phyloP scores from a whole-genome alignment of 2,888 invertebrate genomes.

The Neuroscelio doddi region DNA sequence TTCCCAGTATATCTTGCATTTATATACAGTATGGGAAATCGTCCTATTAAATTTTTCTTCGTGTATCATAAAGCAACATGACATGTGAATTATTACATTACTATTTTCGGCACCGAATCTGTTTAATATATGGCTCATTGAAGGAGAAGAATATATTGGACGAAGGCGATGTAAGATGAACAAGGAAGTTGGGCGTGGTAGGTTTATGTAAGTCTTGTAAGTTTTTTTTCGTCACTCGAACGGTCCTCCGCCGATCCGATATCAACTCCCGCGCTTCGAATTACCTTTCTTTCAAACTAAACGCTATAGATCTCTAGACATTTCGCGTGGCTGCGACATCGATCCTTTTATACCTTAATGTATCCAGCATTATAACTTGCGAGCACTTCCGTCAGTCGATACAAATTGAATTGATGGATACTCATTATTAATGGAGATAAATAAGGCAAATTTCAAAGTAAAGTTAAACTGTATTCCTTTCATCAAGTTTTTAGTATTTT shows the following conservation, averaged over 20 bases:
- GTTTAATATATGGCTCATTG: constrained; percentile 8
- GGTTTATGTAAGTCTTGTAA: constrained; percentile 68
- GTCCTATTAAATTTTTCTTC: too few species aligned
- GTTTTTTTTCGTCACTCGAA: constrained; percentile 62
- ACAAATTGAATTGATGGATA: constrained; percentile 10
- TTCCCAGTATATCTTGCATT: too few species aligned
- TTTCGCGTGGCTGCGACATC: constrained; percentile 28
- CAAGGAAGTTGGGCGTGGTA: constrained; percentile 67
- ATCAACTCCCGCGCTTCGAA: constrained; percentile 62
- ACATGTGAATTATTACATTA: too few species aligned
- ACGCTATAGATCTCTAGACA: constrained; percentile 32
- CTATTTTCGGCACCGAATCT: not conserved
- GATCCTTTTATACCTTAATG: constrained; percentile 22
- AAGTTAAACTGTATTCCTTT: not conserved
- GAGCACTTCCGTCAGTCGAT: constrained; percentile 30
- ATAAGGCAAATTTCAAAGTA: not conserved
- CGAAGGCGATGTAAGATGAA: constrained; percentile 37
- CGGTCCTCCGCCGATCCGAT: constrained; percentile 40
- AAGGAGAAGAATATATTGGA: constrained; percentile 28
- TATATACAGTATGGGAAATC: too few species aligned
- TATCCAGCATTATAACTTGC: constrained; percentile 17
- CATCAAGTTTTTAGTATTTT: too few species aligned
- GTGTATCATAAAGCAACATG: too few species aligned
- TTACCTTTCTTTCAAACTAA: constrained; percentile 49
- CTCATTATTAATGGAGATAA: constrained; percentile 1